Evolutionary conservation across 2,888 invertebrate species (phyloP).

Genomic region (Thymelicus sylvestris): DNA sequence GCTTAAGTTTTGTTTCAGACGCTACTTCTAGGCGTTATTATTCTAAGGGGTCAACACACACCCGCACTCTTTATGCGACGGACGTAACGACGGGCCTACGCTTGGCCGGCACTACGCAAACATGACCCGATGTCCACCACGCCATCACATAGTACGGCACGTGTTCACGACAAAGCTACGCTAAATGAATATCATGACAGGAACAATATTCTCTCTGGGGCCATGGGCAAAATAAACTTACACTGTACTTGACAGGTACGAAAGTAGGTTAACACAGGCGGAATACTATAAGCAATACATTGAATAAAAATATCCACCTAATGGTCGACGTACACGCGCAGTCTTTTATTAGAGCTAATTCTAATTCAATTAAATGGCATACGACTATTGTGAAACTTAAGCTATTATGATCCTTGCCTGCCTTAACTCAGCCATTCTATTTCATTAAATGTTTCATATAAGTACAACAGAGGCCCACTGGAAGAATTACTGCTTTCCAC

Average conservation of each 20-base stretch:
- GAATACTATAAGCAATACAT: too few relatives aligned
- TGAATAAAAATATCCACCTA: too few relatives aligned
- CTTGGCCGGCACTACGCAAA: slow-evolving; percentile 47
- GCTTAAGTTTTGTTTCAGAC: too few relatives aligned
- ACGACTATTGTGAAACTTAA: too few relatives aligned
- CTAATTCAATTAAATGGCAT: too few relatives aligned
- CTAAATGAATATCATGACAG: slow-evolving; percentile 1
- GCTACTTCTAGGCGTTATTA: too few relatives aligned
- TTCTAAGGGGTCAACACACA: slow-evolving; percentile 62
- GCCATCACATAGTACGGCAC: slow-evolving; percentile 16
- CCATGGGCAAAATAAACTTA: neutral
- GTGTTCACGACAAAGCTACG: slow-evolving; percentile 7
- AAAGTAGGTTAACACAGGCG: too few relatives aligned
- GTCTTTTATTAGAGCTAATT: too few relatives aligned
- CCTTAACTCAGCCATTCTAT: neutral
- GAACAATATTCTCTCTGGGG: neutral
- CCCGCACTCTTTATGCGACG: slow-evolving; percentile 61
- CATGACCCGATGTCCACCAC: slow-evolving; percentile 45
- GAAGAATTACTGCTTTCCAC: neutral
- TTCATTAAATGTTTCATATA: neutral
- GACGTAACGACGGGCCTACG: slow-evolving; percentile 48
- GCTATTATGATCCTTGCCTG: neutral
- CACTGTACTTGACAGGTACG: too few relatives aligned
- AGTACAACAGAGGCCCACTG: neutral
- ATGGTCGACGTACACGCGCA: too few relatives aligned